Evolutionary conservation across 2,888 invertebrate species (phyloP).

Genomic region (Plagiodera versicolora): DNA sequence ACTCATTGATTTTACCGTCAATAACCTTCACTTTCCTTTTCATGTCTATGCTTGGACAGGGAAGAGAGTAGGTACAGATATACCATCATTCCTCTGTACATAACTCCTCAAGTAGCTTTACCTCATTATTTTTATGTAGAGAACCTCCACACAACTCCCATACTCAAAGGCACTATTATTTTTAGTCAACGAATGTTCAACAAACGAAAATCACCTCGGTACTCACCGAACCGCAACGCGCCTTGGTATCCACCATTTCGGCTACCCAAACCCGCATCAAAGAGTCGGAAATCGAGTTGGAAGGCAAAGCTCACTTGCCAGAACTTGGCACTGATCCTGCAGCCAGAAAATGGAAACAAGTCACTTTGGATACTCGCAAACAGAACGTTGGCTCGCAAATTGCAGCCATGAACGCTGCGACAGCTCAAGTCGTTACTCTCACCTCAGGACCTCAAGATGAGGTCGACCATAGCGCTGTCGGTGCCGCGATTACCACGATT

Average conservation of each 20-base stretch:
- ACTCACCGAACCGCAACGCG: constrained; percentile 88
- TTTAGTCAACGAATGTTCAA: constrained; percentile 59
- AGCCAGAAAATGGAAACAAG: constrained; percentile 91
- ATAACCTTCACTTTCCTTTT: constrained; percentile 36
- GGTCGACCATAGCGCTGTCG: constrained; percentile 91
- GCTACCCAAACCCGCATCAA: constrained; percentile 86
- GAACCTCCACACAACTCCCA: too few species aligned
- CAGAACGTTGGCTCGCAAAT: constrained; percentile 96
- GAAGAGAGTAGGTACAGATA: constrained; percentile 54
- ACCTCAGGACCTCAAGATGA: constrained; percentile 74
- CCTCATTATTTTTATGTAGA: neutral
- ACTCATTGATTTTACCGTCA: constrained; percentile 1
- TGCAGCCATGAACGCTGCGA: constrained; percentile 99
- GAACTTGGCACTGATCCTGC: constrained; percentile 82
- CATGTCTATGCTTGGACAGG: constrained; percentile 49
- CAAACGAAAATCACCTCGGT: constrained; percentile 85
- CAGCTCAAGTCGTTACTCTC: constrained; percentile 72
- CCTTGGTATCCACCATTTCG: constrained; percentile 87
- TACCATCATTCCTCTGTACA: constrained; percentile 32
- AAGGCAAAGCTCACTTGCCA: constrained; percentile 63
- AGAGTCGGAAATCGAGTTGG: constrained; percentile 75
- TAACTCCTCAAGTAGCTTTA: constrained; percentile 9
- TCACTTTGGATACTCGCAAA: constrained; percentile 90
- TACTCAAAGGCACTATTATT: constrained; percentile 8
- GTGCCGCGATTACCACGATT: constrained; percentile 96